Evolutionary conservation across 1,140 invertebrate species (phyloP).

Genomic region (Tetragnatha versicolor): DNA sequence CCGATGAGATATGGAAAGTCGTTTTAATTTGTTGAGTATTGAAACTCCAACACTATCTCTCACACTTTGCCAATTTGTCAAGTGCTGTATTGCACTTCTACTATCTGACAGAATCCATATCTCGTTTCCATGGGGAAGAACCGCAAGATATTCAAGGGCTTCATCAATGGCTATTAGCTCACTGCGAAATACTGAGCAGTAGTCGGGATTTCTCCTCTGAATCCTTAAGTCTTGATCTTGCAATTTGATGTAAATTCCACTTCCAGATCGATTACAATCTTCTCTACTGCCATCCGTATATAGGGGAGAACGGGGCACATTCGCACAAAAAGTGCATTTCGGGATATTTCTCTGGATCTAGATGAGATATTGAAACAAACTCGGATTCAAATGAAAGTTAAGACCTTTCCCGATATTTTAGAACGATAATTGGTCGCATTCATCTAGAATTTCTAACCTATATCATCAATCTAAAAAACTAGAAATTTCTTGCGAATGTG

Average conservation of each 20-base stretch:
- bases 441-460: too few relatives aligned
- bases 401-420: too few relatives aligned
- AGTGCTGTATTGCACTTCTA: neutral
- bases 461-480: too few relatives aligned
- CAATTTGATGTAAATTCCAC: slow-evolving; percentile 7
- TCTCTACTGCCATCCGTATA: neutral
- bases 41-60: neutral
- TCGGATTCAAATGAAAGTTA: too few relatives aligned
- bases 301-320: too few relatives aligned
- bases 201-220: too few relatives aligned
- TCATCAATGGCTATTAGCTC: neutral
- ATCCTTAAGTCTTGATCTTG: too few relatives aligned
- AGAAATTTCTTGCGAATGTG: too few relatives aligned
- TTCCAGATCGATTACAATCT: neutral
- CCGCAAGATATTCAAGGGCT: neutral
- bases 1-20: neutral
- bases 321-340: too few relatives aligned
- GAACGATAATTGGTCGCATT: too few relatives aligned
- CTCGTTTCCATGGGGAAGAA: neutral
- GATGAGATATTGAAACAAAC: too few relatives aligned
- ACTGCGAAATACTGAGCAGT: neutral
- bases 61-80: neutral
- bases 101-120: neutral
- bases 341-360: too few relatives aligned
- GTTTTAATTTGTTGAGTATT: slow-evolving; percentile 4